Evolutionary conservation across 1,140 invertebrate species (phyloP).

Genomic region (Pristionchus pacificus): DNA sequence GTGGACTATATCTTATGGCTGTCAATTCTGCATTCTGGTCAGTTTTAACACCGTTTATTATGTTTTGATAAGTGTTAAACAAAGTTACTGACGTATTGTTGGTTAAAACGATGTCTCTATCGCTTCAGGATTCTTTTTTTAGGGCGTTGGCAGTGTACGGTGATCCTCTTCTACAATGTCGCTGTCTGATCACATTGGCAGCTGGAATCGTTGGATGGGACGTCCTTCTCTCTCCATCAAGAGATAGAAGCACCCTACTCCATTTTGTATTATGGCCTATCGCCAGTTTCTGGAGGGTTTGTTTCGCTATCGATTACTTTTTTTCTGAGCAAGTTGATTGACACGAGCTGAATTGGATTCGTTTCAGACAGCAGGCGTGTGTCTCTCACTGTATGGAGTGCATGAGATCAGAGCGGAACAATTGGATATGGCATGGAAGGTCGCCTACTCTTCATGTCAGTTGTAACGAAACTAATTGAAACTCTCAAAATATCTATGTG

Average conservation of each 20-base stretch:
- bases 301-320: constrained; percentile 20
- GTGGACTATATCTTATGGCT: constrained; percentile 29
- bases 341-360: neutral
- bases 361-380: neutral
- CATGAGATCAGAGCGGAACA: neutral
- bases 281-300: constrained; percentile 25
- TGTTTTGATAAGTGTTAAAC: constrained; percentile 4
- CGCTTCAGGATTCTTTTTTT: neutral
- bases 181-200: constrained; percentile 10
- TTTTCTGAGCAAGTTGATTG: constrained; percentile 13
- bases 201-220: constrained; percentile 31
- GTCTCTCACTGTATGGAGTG: neutral
- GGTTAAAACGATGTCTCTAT: constrained; percentile 20
- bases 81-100: neutral
- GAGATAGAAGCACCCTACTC: constrained; percentile 20
- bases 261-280: constrained; percentile 34
- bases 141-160: constrained; percentile 22
- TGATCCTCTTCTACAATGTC: constrained; percentile 15
- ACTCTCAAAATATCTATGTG: too few relatives aligned
- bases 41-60: constrained; percentile 8
- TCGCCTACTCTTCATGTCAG: neutral
- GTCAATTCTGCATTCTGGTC: constrained; percentile 33
- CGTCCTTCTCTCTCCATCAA: constrained; percentile 28
- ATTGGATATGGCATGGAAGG: neutral
- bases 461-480: neutral